Evolutionary conservation across 1,140 invertebrate species (phyloP).

Genomic region (Aphelenchoides avenae): DNA sequence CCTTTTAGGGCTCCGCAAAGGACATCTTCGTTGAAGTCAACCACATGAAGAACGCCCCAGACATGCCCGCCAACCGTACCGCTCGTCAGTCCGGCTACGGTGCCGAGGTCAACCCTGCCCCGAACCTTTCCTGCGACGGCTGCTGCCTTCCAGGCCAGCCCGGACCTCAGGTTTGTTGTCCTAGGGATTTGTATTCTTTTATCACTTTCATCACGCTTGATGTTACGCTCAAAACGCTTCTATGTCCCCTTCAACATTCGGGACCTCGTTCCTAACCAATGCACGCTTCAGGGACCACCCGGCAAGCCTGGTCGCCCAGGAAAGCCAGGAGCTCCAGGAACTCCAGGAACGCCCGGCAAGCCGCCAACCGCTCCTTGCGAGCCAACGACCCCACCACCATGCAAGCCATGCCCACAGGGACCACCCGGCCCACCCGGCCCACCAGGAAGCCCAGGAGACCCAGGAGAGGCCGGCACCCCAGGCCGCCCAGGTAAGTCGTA

Average conservation of each 20-base stretch:
- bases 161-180: constrained; percentile 28
- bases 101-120: constrained; percentile 42
- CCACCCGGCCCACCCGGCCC: constrained; percentile 34
- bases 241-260: too few species aligned
- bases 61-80: constrained; percentile 34
- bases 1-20: constrained; percentile 42
- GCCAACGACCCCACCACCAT: constrained; percentile 38
- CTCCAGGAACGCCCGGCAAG: constrained; percentile 35
- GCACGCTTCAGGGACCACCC: constrained; percentile 32
- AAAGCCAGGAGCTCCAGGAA: constrained; percentile 40
- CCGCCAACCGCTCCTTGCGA: constrained; percentile 32
- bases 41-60: constrained; percentile 44
- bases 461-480: constrained; percentile 34
- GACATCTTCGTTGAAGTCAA: constrained; percentile 51
- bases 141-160: constrained; percentile 49
- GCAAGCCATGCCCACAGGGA: constrained; percentile 46
- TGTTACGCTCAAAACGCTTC: too few species aligned
- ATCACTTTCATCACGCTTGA: too few species aligned
- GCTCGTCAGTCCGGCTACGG: constrained; percentile 48
- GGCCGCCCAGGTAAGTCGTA: constrained; percentile 29
- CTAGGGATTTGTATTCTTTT: too few species aligned
- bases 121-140: constrained; percentile 39
- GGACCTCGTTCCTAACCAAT: too few species aligned
- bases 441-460: constrained; percentile 35
- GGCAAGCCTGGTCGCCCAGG: constrained; percentile 36